Percentiles rank a stretch among this genome's conserved stretches.
phyloP scores from a whole-genome alignment of 2,113 vertebrate species.

The Catharus minimus region DNA sequence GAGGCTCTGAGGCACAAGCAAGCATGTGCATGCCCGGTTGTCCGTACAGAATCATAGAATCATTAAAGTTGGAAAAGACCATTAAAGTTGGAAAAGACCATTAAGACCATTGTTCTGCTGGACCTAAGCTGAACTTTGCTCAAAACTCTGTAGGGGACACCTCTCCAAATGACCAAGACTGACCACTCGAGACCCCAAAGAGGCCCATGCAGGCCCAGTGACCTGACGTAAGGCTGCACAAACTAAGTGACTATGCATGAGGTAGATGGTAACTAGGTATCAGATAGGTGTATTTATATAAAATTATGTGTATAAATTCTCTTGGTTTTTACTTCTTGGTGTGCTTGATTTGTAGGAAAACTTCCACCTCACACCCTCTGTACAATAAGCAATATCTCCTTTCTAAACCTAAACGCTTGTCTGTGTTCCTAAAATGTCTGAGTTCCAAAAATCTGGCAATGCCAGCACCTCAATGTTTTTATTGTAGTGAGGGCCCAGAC shows the following conservation, averaged over 20 bases:
- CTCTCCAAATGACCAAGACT: neutral
- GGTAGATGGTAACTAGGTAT: neutral
- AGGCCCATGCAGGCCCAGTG: fast-evolving
- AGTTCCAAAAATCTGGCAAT: neutral
- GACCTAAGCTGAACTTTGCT: neutral
- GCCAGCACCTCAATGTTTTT: too few species aligned
- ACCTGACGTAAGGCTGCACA: fast-evolving
- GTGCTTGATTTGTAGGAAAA: neutral
- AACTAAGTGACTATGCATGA: neutral
- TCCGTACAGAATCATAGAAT: neutral
- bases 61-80: neutral
- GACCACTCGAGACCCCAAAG: neutral
- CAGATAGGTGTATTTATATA: neutral
- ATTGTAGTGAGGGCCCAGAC: neutral
- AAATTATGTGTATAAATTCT: neutral
- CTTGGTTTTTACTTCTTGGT: neutral
- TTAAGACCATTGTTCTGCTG: neutral
- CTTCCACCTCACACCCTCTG: neutral
- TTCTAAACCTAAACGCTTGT: neutral
- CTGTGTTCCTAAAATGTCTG: fast-evolving
- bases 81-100: neutral
- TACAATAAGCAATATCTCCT: neutral
- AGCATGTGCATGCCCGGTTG: fast-evolving
- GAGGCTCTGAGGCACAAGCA: neutral
- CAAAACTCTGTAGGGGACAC: neutral